Percentiles rank a stretch among this genome's conserved stretches.
phyloP scores from a whole-genome alignment of 2,888 invertebrate genomes.

The Leptopilina drosophilae region DNA sequence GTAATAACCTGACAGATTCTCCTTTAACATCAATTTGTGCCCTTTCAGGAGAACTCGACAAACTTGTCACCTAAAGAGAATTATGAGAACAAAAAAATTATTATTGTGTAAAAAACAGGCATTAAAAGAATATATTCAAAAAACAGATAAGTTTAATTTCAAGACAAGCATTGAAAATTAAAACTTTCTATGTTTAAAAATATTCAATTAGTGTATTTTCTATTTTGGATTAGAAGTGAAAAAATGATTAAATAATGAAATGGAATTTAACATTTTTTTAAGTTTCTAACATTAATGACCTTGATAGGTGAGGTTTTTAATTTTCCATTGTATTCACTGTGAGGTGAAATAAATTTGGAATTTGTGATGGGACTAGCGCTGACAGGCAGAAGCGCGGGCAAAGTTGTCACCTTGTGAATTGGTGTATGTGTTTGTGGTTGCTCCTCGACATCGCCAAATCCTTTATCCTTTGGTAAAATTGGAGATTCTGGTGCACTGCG shows the following conservation, averaged over 20 bases:
- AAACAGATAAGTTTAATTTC: no score
- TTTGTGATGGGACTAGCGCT: slow-evolving; percentile 73
- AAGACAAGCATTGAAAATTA: no score
- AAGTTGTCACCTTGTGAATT: slow-evolving; percentile 57
- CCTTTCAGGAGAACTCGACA: slow-evolving; percentile 60
- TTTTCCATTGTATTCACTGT: slow-evolving; percentile 71
- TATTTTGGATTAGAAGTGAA: not conserved
- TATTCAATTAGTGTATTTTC: no score
- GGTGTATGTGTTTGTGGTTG: slow-evolving; percentile 46
- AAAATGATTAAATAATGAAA: not conserved
- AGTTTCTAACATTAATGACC: slow-evolving; percentile 55
- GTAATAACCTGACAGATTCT: slow-evolving; percentile 61
- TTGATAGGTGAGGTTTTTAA: slow-evolving; percentile 70
- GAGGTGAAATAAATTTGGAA: slow-evolving; percentile 61
- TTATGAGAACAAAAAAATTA: slow-evolving; percentile 17
- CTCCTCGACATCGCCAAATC: slow-evolving; percentile 49
- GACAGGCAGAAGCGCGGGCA: slow-evolving; percentile 71
- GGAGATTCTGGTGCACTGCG: slow-evolving; percentile 78
- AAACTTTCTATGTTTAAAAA: no score
- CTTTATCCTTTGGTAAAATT: slow-evolving; percentile 64
- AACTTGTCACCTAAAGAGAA: slow-evolving; percentile 44
- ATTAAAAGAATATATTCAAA: no score
- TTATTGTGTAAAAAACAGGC: slow-evolving; percentile 11
- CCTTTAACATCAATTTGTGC: slow-evolving; percentile 59
- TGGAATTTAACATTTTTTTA: not conserved